phyloP scores from a whole-genome alignment of 2,888 invertebrate genomes.

The Drosophila fungiperda region DNA sequence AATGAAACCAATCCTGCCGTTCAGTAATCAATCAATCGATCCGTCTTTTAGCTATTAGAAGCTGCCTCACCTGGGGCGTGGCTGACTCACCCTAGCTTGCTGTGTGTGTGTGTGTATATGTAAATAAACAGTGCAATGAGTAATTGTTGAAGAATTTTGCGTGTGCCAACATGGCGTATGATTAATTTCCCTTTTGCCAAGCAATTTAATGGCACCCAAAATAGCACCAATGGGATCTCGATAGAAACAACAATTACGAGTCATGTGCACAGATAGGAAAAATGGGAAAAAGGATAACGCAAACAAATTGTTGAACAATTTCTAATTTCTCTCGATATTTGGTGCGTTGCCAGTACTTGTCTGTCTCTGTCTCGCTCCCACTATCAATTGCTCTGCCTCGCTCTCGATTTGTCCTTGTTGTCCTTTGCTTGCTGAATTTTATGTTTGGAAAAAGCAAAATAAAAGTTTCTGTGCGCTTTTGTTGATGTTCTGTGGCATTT shows the following conservation, averaged over 20 bases:
- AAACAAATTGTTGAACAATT: constrained; percentile 40
- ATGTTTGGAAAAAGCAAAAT: neutral
- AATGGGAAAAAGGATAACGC: constrained; percentile 45
- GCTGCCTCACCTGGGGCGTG: constrained; percentile 45
- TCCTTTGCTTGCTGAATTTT: neutral
- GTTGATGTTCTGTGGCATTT: constrained; percentile 52
- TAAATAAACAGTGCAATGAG: constrained; percentile 28
- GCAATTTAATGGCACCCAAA: constrained; percentile 73
- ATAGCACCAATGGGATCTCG: constrained; percentile 35
- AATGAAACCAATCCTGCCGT: constrained; percentile 29
- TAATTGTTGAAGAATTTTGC: constrained; percentile 42
- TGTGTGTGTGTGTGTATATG: neutral
- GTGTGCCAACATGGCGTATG: constrained; percentile 62
- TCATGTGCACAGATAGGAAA: constrained; percentile 70
- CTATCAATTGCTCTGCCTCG: neutral
- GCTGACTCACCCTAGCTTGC: constrained; percentile 26
- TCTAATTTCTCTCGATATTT: constrained; percentile 24
- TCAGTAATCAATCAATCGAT: constrained; percentile 54
- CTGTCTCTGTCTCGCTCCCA: neutral
- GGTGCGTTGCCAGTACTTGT: constrained; percentile 19
- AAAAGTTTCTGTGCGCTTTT: constrained; percentile 52
- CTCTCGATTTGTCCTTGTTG: neutral
- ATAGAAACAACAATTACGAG: constrained; percentile 55
- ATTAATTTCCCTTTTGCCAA: constrained; percentile 63
- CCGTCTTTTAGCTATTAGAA: constrained; percentile 35